Percentiles rank a stretch among this genome's conserved stretches.
Evolutionary conservation across 2,888 invertebrate genomes (phyloP).

Genomic region (Drosophila ustulata): DNA sequence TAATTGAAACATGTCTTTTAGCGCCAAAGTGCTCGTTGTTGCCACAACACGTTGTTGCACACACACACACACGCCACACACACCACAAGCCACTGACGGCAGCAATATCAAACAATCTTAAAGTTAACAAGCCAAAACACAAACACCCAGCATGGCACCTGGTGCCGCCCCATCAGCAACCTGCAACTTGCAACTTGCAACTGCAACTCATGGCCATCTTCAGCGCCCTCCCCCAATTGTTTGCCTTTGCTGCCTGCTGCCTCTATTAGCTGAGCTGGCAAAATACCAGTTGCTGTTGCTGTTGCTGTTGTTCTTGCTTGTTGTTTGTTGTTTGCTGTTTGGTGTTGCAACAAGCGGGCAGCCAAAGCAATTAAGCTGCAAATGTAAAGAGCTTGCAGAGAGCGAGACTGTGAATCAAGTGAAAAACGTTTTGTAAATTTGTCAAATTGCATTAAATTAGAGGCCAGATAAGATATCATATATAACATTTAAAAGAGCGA

Average conservation of each 20-base stretch:
- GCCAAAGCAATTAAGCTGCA: slow-evolving; percentile 80
- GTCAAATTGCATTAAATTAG: slow-evolving; percentile 9
- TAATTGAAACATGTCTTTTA: slow-evolving; percentile 83
- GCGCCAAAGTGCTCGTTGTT: slow-evolving; percentile 79
- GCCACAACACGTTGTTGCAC: slow-evolving; percentile 66
- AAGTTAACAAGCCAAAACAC: slow-evolving; percentile 65
- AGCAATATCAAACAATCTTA: slow-evolving; percentile 68
- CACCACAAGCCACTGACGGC: neutral
- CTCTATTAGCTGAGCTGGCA: slow-evolving; percentile 72
- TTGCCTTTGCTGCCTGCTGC: slow-evolving; percentile 44
- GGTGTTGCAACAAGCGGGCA: slow-evolving; percentile 71
- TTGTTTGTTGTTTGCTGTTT: neutral
- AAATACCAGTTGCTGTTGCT: slow-evolving; percentile 69
- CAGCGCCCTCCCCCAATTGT: slow-evolving; percentile 51
- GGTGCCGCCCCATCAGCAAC: slow-evolving; percentile 9
- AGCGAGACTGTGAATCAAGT: slow-evolving; percentile 2
- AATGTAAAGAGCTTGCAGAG: slow-evolving; percentile 68
- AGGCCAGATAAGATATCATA: neutral
- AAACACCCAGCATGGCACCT: slow-evolving; percentile 40
- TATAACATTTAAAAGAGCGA: neutral
- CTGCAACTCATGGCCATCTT: slow-evolving; percentile 14
- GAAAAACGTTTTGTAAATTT: neutral
- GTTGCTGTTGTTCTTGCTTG: slow-evolving; percentile 12
- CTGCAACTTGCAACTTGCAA: slow-evolving; percentile 16
- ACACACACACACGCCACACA: slow-evolving; percentile 29